phyloP scores from a whole-genome alignment of 2,888 invertebrate genomes.

The Nomada fabriciana region DNA sequence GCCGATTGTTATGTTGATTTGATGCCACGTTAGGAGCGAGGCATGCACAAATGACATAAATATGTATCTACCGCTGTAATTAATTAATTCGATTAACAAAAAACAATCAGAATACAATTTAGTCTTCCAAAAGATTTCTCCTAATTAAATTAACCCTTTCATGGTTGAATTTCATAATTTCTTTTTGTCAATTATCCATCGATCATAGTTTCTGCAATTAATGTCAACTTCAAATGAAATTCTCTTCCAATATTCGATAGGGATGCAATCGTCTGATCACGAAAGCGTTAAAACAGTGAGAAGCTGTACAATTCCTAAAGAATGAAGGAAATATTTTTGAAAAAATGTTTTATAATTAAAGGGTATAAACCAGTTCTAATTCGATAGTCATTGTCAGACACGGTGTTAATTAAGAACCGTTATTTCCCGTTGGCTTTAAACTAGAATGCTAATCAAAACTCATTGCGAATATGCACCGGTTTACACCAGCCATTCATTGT shows the following conservation, averaged over 20 bases:
- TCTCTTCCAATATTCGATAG: no score
- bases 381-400: not conserved
- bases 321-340: no score
- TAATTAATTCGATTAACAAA: not conserved
- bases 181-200: no score
- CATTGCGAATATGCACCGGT: not conserved
- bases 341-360: not conserved
- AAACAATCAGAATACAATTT: not conserved
- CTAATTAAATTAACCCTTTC: no score
- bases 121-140: no score
- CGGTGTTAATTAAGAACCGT: constrained; percentile 31
- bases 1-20: constrained; percentile 66
- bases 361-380: not conserved
- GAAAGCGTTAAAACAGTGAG: no score
- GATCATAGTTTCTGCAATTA: not conserved
- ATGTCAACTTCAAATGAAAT: not conserved
- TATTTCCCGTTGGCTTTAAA: constrained; percentile 12
- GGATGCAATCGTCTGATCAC: no score
- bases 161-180: no score
- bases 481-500: constrained; percentile 2
- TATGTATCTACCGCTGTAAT: not conserved
- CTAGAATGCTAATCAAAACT: constrained; percentile 12
- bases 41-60: constrained; percentile 4
- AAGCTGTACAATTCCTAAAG: not conserved
- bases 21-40: constrained; percentile 60